Evolutionary conservation across 1,140 invertebrate species (phyloP).

Genomic region (Capitella teleta): DNA sequence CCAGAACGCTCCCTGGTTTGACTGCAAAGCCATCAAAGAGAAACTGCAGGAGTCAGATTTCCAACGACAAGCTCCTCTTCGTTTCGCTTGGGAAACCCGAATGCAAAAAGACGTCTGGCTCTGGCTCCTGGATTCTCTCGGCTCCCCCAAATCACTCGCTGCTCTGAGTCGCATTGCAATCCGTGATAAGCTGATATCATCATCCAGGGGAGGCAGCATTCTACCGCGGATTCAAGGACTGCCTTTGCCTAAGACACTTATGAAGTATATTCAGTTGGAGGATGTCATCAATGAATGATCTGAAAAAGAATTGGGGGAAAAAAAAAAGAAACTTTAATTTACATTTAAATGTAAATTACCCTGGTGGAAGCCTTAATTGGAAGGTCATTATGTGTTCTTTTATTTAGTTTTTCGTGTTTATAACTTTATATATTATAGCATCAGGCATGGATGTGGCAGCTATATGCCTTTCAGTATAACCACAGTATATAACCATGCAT

Average conservation of each 20-base stretch:
- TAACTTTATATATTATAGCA: too few species aligned
- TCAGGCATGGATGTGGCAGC: too few species aligned
- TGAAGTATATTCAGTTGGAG: background rate
- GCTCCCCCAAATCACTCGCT: background rate
- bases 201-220: constrained; percentile 1
- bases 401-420: too few species aligned
- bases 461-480: too few species aligned
- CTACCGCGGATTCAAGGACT: constrained; percentile 1
- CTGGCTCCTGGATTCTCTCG: background rate
- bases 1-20: constrained; percentile 5
- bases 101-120: constrained; percentile 3
- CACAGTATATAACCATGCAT: too few species aligned
- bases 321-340: too few species aligned
- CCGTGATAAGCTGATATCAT: background rate
- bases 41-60: constrained; percentile 7
- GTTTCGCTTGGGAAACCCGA: background rate
- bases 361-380: too few species aligned
- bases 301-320: too few species aligned
- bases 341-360: too few species aligned
- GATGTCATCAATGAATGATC: constrained; percentile 2
- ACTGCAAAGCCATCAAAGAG: too few species aligned
- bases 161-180: constrained; percentile 1
- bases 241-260: background rate
- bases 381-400: too few species aligned
- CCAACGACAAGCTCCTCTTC: background rate